Evolutionary conservation across 64 coral and sea anemone species (phyloP), one percentile per base, ranked within the genome.

Genomic region (Stichodactyla helianthus): DNA sequence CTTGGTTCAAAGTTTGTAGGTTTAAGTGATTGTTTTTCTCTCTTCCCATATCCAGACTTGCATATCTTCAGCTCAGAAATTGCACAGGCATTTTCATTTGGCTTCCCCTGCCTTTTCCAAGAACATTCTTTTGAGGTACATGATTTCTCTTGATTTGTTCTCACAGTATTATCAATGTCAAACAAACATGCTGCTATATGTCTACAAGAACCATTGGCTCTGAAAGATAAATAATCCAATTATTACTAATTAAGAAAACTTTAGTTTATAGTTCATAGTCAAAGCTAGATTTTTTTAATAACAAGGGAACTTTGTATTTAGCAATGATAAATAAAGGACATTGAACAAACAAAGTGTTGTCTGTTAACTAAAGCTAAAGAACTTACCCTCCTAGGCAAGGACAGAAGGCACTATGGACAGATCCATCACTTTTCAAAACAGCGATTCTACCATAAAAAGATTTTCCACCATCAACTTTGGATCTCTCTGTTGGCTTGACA

Each of bases 31-130:
- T 62, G 14, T 17, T 77, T 91, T 18, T 81, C 77, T 85, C 52
- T 82, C 59, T 91, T 91, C 5, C 71, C 89, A 86, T 86, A 91
- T 56, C 86, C 89, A 68, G 31, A 10, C 55, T 91, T 91, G 19
- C 4, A 64, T 12, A 91, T 86, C 82, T 86, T 86, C 6, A 86
- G n/a, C 0, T 91, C 65, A 23, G 53, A 22, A 63, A 91, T 26
- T 7, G 68, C 15, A 61, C 70, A 91, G 77, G 83, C 53, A 57
- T 82, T 91, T 86, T 86, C 71, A 78, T 91, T 91, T 6, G 83
- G 59, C 10, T 86, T 80, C 2, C 50, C 82, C 25, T 77, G 54
- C 52, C 82, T 59, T 90, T 90, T 90, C 88, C 88, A 85, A 6
- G 8, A 28, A 13, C 88, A 89, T 12, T 71, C 22, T 90, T 90